Evolutionary conservation across 2,797 vertebrate species (phyloP).

Genomic region (Lacerta agilis): DNA sequence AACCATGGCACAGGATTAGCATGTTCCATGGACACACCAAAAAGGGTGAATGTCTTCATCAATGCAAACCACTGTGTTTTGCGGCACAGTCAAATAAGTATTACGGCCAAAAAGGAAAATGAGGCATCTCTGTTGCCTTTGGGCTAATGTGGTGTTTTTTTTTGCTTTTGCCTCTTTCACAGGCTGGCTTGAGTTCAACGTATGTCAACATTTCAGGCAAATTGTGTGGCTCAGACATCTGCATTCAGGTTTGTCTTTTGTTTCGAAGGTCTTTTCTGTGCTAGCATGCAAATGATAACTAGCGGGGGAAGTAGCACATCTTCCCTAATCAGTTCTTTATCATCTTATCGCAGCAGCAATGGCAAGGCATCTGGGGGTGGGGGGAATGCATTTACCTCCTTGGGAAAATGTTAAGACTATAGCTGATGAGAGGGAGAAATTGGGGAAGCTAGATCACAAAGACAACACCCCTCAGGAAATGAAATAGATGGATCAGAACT

Average conservation of each 20-base stretch:
- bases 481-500: not conserved
- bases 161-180: constrained; percentile 13
- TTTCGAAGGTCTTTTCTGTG: constrained; percentile 3
- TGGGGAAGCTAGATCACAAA: not conserved
- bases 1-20: not conserved
- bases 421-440: not conserved
- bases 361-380: not conserved
- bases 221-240: constrained; percentile 70
- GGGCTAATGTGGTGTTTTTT: not conserved
- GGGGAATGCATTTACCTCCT: not conserved
- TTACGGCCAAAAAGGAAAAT: not conserved
- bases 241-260: constrained; percentile 73
- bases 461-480: not conserved
- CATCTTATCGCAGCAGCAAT: not conserved
- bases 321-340: constrained; percentile 19
- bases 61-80: not conserved
- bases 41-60: not conserved
- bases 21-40: not conserved
- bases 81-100: not conserved
- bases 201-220: constrained; percentile 62
- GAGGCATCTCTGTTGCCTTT: not conserved
- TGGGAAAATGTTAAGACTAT: not conserved
- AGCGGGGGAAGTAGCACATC: not conserved
- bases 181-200: constrained; percentile 58
- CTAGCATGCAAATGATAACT: constrained; percentile 5